Evolutionary conservation across 2,888 invertebrate species (phyloP).

Genomic region (Andrena praecox): DNA sequence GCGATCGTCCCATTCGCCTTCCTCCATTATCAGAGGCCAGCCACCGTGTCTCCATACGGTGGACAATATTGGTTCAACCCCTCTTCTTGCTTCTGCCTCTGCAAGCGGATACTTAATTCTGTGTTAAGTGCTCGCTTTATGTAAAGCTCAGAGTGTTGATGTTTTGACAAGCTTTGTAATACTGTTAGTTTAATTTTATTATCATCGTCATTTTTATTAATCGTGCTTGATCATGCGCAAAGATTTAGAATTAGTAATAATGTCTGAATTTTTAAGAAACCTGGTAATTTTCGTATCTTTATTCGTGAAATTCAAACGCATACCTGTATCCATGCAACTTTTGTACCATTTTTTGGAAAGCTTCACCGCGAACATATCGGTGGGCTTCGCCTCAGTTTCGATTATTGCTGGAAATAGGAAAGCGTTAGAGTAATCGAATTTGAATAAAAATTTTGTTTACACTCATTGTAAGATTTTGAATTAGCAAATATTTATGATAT

Average conservation of each 20-base stretch:
- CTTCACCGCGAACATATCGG: constrained; percentile 70
- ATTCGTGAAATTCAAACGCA: background rate
- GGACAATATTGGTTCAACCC: constrained; percentile 70
- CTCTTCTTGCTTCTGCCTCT: constrained; percentile 64
- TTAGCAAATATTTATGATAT: too few relatives aligned
- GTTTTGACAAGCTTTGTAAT: too few relatives aligned
- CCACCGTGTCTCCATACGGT: constrained; percentile 73
- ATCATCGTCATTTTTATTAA: too few relatives aligned
- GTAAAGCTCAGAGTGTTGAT: too few relatives aligned
- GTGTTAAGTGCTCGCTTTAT: background rate
- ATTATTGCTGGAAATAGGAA: constrained; percentile 9
- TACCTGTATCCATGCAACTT: constrained; percentile 73
- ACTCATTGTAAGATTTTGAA: background rate
- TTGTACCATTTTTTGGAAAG: constrained; percentile 75
- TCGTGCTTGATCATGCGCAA: too few relatives aligned
- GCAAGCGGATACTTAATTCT: background rate
- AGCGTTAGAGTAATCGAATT: background rate
- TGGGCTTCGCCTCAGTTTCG: background rate
- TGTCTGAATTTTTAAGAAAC: background rate
- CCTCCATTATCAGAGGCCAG: constrained; percentile 76
- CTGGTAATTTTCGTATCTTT: background rate
- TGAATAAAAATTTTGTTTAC: background rate
- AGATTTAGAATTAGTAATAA: background rate
- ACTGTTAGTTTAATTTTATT: too few relatives aligned
- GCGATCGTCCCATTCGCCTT: constrained; percentile 71